A percentile compares a stretch with the other conserved stretches of the same genome.
Evolutionary conservation across 2,797 vertebrate genomes (phyloP).

Genomic region (Adrianichthys oophorus): DNA sequence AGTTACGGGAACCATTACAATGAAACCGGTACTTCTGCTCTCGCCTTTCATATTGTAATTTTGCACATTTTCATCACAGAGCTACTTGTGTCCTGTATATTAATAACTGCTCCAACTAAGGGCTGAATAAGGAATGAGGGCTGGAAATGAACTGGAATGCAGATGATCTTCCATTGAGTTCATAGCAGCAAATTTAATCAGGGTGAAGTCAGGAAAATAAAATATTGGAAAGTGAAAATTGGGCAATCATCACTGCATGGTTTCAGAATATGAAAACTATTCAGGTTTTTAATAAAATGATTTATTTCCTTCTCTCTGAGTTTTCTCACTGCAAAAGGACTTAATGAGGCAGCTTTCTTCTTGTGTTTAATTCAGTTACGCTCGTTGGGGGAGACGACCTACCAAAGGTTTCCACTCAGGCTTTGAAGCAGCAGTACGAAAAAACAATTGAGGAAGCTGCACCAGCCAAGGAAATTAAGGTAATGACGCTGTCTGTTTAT

Average conservation of each 20-base stretch:
- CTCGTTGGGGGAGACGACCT: slow-evolving; percentile 84
- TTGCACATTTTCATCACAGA: slow-evolving; percentile 49
- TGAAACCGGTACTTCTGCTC: slow-evolving; percentile 75
- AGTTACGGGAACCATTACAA: slow-evolving; percentile 76
- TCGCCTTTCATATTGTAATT: slow-evolving; percentile 21
- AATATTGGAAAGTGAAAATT: slow-evolving; percentile 70
- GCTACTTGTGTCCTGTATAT: slow-evolving; percentile 50
- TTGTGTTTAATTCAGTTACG: slow-evolving; percentile 78
- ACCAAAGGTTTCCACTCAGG: slow-evolving; percentile 89
- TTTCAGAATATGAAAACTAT: slow-evolving; percentile 73
- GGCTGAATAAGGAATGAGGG: slow-evolving; percentile 62
- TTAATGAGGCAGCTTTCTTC: slow-evolving; percentile 72
- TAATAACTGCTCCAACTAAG: slow-evolving; percentile 48
- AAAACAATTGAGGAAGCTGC: slow-evolving; percentile 81
- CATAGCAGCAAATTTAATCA: slow-evolving; percentile 69
- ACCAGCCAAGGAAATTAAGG: slow-evolving; percentile 90
- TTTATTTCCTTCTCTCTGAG: slow-evolving; percentile 66
- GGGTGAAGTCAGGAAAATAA: slow-evolving; percentile 60
- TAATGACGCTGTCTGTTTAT: slow-evolving; percentile 73
- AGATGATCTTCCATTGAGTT: slow-evolving; percentile 59
- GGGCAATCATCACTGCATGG: slow-evolving; percentile 66
- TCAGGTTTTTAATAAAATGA: slow-evolving; percentile 71
- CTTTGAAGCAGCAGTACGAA: slow-evolving; percentile 95
- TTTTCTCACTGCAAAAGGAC: slow-evolving; percentile 55
- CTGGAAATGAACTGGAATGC: slow-evolving; percentile 49